Conservation (phyloP, 2,888 invertebrate genomes). For the Chrysotoxum bicinctum region DNA sequence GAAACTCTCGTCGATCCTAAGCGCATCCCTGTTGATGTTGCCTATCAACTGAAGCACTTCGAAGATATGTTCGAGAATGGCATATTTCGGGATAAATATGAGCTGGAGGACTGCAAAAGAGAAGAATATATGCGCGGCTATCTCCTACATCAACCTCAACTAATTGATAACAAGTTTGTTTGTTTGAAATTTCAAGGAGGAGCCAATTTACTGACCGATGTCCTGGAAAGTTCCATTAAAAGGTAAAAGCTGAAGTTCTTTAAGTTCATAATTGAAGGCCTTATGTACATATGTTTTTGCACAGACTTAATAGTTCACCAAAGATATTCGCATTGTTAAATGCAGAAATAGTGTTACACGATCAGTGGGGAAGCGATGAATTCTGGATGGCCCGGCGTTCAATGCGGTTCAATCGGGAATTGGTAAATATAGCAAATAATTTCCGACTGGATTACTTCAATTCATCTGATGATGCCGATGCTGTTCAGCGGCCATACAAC, state of each 20-base stretch:
- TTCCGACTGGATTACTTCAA: constrained; percentile 86
- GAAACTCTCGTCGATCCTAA: constrained; percentile 74
- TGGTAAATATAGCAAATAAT: constrained; percentile 86
- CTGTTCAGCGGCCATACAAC: constrained; percentile 83
- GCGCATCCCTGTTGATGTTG: constrained; percentile 85
- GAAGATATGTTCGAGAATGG: constrained; percentile 92
- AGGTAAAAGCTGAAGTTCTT: constrained; percentile 8
- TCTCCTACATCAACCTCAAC: constrained; percentile 90
- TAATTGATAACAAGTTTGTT: constrained; percentile 83
- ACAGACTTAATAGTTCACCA: constrained; percentile 49
- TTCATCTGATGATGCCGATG: constrained; percentile 85
- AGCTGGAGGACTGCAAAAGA: constrained; percentile 83
- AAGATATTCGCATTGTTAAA: constrained; percentile 81
- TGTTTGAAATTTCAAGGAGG: constrained; percentile 94
- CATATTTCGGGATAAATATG: constrained; percentile 92
- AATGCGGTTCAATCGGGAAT: constrained; percentile 91
- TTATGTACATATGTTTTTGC: neutral
- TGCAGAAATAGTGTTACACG: constrained; percentile 94
- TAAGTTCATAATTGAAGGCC: neutral
- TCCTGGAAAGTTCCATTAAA: constrained; percentile 82
- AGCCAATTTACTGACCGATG: constrained; percentile 84
- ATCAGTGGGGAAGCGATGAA: constrained; percentile 89
- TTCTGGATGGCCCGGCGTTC: constrained; percentile 95
- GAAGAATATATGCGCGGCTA: constrained; percentile 81
- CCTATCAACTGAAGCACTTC: constrained; percentile 92